Percentiles rank a stretch among this genome's conserved stretches.
phyloP scores from a whole-genome alignment of 2,797 vertebrate species.

The Etheostoma perlongum region DNA sequence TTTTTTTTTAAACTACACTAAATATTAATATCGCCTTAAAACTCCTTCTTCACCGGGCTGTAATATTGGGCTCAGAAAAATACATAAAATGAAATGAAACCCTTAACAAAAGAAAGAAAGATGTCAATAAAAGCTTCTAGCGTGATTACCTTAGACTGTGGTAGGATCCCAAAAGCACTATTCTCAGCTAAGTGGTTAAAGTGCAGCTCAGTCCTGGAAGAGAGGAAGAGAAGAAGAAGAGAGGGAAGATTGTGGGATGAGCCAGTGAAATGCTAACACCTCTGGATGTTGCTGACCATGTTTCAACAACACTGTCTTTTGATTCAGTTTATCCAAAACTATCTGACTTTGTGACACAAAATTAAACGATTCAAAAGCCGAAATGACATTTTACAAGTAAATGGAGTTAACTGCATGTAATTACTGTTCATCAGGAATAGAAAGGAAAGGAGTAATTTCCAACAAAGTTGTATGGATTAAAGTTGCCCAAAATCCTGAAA shows the following conservation, averaged over 20 bases:
- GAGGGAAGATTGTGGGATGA: too few species aligned
- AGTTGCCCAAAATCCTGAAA: background rate
- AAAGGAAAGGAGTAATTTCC: background rate
- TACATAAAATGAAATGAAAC: background rate
- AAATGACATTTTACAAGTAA: background rate
- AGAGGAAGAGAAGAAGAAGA: background rate
- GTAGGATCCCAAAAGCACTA: slow-evolving; percentile 91
- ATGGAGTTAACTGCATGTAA: background rate
- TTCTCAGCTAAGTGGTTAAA: slow-evolving; percentile 95
- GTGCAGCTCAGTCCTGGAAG: slow-evolving; percentile 94
- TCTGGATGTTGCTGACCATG: background rate
- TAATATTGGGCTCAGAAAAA: background rate
- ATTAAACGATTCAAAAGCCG: background rate
- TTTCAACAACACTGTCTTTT: background rate
- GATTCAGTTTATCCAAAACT: background rate
- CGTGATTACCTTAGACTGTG: slow-evolving; percentile 89
- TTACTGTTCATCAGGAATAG: background rate
- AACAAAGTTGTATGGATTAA: background rate
- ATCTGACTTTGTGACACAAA: background rate
- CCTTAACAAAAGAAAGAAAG: too few species aligned
- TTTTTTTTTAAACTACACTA: background rate
- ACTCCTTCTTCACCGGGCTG: background rate
- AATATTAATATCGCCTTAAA: background rate
- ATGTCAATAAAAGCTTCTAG: background rate
- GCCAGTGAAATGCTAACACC: too few species aligned